Conservation (phyloP, 2,888 invertebrate genomes). For the Agrilus mali region DNA sequence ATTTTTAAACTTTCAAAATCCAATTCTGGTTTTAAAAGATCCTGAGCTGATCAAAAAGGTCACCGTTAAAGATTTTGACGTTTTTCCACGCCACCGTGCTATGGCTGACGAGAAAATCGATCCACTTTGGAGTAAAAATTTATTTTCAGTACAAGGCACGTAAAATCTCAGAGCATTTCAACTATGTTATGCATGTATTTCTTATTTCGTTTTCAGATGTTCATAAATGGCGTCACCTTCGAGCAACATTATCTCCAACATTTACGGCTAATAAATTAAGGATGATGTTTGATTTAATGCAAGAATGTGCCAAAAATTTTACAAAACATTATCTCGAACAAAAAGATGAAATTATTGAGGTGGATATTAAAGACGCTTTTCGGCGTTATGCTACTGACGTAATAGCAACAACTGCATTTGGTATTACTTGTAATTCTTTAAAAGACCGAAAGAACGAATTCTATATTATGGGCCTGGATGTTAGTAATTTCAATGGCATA, state of each 20-base stretch:
- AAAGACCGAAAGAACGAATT: slow-evolving; percentile 40
- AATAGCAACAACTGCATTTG: slow-evolving; percentile 41
- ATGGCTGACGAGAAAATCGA: slow-evolving; percentile 28
- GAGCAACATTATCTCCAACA: slow-evolving; percentile 30
- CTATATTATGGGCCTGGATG: slow-evolving; percentile 38
- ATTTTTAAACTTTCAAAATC: slow-evolving; percentile 22
- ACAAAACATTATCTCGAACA: slow-evolving; percentile 17
- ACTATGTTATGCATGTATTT: too few relatives aligned
- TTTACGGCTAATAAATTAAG: slow-evolving; percentile 30
- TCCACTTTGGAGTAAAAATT: slow-evolving; percentile 36
- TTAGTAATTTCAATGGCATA: slow-evolving; percentile 31
- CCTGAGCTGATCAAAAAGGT: slow-evolving; percentile 45
- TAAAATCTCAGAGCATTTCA: neutral
- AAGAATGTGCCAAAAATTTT: slow-evolving; percentile 17
- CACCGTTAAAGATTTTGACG: slow-evolving; percentile 44
- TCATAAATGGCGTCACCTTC: slow-evolving; percentile 28
- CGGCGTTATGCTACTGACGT: slow-evolving; percentile 39
- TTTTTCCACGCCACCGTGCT: slow-evolving; percentile 38
- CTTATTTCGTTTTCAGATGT: slow-evolving; percentile 12
- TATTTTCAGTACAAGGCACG: slow-evolving; percentile 8
- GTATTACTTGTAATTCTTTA: slow-evolving; percentile 41
- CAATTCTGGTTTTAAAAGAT: slow-evolving; percentile 39
- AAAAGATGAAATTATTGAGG: slow-evolving; percentile 11
- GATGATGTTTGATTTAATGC: slow-evolving; percentile 21
- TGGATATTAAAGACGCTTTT: slow-evolving; percentile 35